Evolutionary conservation across 1,140 invertebrate species (phyloP).

Genomic region (Coptotermes formosanus): DNA sequence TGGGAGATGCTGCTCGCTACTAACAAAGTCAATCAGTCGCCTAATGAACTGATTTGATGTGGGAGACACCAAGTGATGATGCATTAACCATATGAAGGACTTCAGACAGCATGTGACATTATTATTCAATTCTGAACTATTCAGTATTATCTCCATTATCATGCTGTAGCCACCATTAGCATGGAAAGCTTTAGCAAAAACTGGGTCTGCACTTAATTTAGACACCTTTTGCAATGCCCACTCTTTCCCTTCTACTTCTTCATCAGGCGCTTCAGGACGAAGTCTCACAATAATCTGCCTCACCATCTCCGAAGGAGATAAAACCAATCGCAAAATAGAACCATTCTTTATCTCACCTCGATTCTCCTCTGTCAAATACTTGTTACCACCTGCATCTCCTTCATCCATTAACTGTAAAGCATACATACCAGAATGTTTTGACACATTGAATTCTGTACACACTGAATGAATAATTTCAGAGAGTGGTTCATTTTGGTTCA

Average conservation of each 20-base stretch:
- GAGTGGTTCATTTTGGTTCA: background rate
- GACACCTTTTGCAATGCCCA: constrained; percentile 13
- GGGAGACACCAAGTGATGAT: background rate
- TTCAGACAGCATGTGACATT: constrained; percentile 1
- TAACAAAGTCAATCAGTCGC: constrained; percentile 17
- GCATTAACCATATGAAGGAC: background rate
- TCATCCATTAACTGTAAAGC: constrained; percentile 18
- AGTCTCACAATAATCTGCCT: background rate
- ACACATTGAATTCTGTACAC: constrained; percentile 20
- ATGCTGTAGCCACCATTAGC: background rate
- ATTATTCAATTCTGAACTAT: background rate
- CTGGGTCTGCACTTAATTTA: background rate
- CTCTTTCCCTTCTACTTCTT: background rate
- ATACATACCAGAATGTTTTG: background rate
- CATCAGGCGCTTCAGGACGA: background rate
- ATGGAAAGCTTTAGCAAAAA: constrained; percentile 23
- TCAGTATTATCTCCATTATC: background rate
- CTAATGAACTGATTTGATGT: background rate
- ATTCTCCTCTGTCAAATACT: constrained; percentile 22
- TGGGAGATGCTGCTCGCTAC: background rate
- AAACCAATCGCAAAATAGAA: constrained; percentile 13
- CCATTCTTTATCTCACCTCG: constrained; percentile 15
- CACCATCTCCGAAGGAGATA: constrained; percentile 6
- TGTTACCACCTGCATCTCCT: background rate
- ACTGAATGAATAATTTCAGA: background rate